phyloP scores from a whole-genome alignment of 92 coral and sea anemone genomes.

The Heliopora coerulea region DNA sequence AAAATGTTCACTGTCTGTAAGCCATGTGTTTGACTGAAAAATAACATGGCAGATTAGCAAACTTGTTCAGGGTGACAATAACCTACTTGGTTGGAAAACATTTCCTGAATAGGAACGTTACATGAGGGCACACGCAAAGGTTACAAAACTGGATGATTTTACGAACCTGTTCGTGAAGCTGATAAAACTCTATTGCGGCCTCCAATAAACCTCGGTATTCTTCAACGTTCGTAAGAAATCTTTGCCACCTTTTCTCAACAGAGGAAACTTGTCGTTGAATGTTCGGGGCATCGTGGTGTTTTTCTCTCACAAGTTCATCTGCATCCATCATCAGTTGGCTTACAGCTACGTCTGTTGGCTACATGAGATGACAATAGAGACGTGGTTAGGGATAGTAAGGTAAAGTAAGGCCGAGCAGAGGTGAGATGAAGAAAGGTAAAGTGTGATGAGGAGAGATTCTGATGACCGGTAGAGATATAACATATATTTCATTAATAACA shows the following conservation, averaged over 20 bases:
- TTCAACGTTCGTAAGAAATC: constrained; percentile 88
- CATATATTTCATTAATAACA: too few relatives aligned
- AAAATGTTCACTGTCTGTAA: constrained; percentile 95
- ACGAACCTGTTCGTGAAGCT: constrained; percentile 88
- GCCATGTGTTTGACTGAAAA: constrained; percentile 83
- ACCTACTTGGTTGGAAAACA: too few relatives aligned
- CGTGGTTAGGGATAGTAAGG: not conserved
- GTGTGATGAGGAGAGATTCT: not conserved
- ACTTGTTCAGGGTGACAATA: not conserved
- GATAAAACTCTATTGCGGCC: constrained; percentile 90
- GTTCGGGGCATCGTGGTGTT: constrained; percentile 87
- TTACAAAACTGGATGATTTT: not conserved
- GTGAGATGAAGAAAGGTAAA: not conserved
- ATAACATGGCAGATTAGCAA: not conserved
- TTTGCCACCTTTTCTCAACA: constrained; percentile 94
- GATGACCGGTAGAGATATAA: too few relatives aligned
- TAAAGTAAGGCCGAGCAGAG: not conserved
- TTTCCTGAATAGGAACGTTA: constrained; percentile 2
- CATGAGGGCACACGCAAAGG: too few relatives aligned
- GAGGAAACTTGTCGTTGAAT: constrained; percentile 74
- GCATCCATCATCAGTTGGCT: constrained; percentile 71
- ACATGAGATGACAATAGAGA: not conserved
- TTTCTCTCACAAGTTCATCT: constrained; percentile 62
- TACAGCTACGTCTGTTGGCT: constrained; percentile 92
- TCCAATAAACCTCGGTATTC: constrained; percentile 91